Percentiles rank a stretch among this genome's conserved stretches.
Conservation (phyloP, 2,113 vertebrate genomes). For the Trogon surrucura region DNA sequence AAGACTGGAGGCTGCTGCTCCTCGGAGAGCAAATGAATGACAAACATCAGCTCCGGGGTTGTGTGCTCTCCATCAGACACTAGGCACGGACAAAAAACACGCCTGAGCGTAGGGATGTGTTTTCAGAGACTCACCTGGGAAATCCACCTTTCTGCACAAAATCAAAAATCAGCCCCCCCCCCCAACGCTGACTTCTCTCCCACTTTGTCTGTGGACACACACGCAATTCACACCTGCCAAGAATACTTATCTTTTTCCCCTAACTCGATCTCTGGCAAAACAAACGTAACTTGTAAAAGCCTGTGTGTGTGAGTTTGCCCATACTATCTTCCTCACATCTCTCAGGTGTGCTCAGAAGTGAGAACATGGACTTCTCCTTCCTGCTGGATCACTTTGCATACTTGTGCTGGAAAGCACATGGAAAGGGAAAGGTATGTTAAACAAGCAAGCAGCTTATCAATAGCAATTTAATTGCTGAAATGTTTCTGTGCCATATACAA, state of each 20-base stretch:
- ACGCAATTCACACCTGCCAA: not conserved
- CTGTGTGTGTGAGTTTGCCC: not conserved
- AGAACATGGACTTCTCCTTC: not conserved
- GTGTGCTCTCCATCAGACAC: conserved; percentile 90
- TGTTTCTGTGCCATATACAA: not conserved
- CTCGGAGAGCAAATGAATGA: conserved; percentile 84
- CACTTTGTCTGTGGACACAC: not conserved
- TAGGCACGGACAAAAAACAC: conserved; percentile 40
- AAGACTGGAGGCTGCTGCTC: conserved; percentile 85
- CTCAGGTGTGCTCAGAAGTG: not conserved
- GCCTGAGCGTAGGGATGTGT: not conserved
- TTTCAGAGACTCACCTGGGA: not conserved
- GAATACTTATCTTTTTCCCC: not conserved
- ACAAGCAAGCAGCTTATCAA: not conserved
- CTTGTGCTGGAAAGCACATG: not conserved
- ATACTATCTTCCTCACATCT: not conserved
- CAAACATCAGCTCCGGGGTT: conserved; percentile 88
- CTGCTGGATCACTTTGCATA: not conserved
- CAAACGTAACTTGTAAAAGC: not conserved
- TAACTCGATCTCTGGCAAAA: not conserved
- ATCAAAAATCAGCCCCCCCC: not conserved
- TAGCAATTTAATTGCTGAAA: not conserved
- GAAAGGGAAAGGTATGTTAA: not conserved
- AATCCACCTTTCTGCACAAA: not conserved
- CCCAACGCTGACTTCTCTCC: not conserved